Base-by-base conservation (phyloP, 2,888 invertebrate species). In the Tortricodes alternella region DNA sequence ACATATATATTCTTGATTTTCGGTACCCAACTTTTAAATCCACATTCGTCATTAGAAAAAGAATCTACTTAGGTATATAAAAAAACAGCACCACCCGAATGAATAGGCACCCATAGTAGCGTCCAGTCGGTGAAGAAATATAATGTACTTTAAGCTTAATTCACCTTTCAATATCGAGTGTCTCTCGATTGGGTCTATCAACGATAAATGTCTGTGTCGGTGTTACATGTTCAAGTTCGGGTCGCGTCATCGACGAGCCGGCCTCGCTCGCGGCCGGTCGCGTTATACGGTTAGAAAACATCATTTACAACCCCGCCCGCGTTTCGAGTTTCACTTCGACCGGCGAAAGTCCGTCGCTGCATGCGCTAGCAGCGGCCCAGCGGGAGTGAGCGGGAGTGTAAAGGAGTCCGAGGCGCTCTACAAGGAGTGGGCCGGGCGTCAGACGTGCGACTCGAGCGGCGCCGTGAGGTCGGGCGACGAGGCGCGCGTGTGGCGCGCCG, bases 401-500 rank as follows among this genome's bases (percentile, higher is more conserved):
- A 16, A 35, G 34, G 34, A 16, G 6, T 15, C 7, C 2, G 7
- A 21, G 73, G 76, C 79, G 41, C n/a, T 38, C 15, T 41, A 55
- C 24, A 77, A 76, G 66, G 80, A 70, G 60, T 55, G 68, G 52
- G 70, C 61, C 58, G 63, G 49, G 57, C 51, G 70, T 76, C 75
- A 79, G 53, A 79, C 80, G 70, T 79, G 80, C 66, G 83, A 80
- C 73, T 83, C 83, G 55, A 83, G 79, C 68, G 35, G 61, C 56
- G 79, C 84, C 70, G 89, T 73, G 71, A 92, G 86, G 90, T 93
- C 92, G 70, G 92, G 89, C 83, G 93, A 85, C 67, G 93, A 89
- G 66, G 92, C 92, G 85, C 92, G 83, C 87, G 92, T 86, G 89
- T 91, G 87, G 64, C 92, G 82, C 84, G 92, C 89, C 85, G 91